Base-by-base conservation (phyloP, 2,888 invertebrate genomes). In the Amiota mariae region DNA sequence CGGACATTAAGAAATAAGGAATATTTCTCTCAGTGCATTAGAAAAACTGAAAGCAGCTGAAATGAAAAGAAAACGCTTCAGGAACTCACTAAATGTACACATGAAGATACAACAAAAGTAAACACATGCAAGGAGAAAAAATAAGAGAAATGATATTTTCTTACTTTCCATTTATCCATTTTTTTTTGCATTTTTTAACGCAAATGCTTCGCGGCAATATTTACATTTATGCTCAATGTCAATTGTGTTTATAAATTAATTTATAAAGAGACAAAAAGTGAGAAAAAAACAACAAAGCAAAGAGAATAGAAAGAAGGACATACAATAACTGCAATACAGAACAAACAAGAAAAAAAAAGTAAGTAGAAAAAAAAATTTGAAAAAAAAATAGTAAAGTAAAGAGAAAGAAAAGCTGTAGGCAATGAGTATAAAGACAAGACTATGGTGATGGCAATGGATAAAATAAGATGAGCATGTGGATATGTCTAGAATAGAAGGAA, bases 241-340 rank as follows among this genome's bases (percentile, higher is more conserved):
- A 84, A 84, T 84, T 84, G 84, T 86, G 85, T 85, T 84, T 86
- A 85, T 86, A 86, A 84, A 84, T 84, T 84, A 84, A 84, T 84
- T 84, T 84, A 85, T 81, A 83, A 85, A 80, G 82, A 79, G 79
- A 86, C 84, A 85, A 79, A 82, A 10, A 9, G 24, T 24, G 24
- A 36, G 9, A 11, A 70, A 47, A 13, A 49, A 67, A 48, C 47
- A 1, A 12, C 13, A 13, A 67, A 24, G 48, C 8, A 13, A 54
- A 68, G 13, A 48, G 12, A 67, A 67, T 67, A 48, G n/a, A n/a
- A 64, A 13, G 64, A 36, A 20, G 54, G 54, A 51, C 54, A 51
- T 11, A 51, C 8, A 51, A 61, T 57, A 76, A 18, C 9, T 36
- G 36, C 36, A 46, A 47, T 11, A 47, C 12, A 70, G 18, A 75